These are phyloP conservation scores for Tympanuchus pallidicinctus DNA, from an alignment of 2,113 vertebrate genomes.

Conservation along the genomic window DNA sequence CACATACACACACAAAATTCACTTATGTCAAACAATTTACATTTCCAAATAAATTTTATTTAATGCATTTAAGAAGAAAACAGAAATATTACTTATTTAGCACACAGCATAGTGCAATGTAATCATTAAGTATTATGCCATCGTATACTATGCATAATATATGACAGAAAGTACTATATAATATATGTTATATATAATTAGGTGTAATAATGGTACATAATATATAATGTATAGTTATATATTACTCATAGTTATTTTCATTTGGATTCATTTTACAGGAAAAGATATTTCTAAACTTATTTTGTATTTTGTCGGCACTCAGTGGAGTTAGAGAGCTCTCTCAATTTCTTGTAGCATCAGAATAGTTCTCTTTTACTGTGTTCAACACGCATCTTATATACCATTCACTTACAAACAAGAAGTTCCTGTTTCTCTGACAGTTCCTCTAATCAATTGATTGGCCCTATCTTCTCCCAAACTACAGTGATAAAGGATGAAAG, in stretches of 20 bases:
- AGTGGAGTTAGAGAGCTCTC: no score
- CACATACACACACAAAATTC: no score
- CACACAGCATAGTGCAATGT: not conserved
- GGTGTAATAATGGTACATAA: not conserved
- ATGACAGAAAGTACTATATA: not conserved
- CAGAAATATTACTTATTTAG: not conserved
- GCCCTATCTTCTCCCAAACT: no score
- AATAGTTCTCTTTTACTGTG: no score
- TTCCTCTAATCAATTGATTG: no score
- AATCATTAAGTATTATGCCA: not conserved
- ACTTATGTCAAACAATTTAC: not conserved
- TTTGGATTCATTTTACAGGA: not conserved
- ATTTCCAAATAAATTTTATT: not conserved
- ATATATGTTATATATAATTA: not conserved
- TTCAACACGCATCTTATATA: no score
- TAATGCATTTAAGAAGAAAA: not conserved
- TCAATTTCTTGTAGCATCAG: no score
- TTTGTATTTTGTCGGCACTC: not conserved
- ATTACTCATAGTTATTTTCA: not conserved
- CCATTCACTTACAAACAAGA: no score
- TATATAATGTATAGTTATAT: not conserved
- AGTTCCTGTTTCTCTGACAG: no score
- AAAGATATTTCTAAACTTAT: not conserved
- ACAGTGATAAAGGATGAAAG: no score
- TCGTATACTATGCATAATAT: rapidly evolving